These are phyloP conservation scores for Aphodius granarius DNA, from an alignment of 2,888 invertebrate genomes.

Conservation along the genomic window DNA sequence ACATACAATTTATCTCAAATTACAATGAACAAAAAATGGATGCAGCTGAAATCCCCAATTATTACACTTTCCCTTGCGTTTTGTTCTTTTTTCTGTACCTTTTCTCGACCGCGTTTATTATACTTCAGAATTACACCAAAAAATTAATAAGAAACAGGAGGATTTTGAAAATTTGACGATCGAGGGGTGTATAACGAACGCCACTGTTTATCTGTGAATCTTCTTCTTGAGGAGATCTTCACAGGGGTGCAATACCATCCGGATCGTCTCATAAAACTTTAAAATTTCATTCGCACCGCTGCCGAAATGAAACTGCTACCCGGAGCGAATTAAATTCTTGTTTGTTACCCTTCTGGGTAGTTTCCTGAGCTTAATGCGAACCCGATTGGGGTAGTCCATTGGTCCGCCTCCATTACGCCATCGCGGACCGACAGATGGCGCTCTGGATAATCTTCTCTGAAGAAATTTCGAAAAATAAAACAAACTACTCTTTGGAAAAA, in stretches of 20 bases:
- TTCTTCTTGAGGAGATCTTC: conserved; percentile 24
- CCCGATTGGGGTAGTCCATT: background rate
- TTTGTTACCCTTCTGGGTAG: background rate
- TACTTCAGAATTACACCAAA: too few species aligned
- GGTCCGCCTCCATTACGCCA: background rate
- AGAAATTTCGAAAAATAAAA: background rate
- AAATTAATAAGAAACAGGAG: too few species aligned
- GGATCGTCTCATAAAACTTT: conserved; percentile 40
- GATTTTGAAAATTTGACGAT: too few species aligned
- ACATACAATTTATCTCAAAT: too few species aligned
- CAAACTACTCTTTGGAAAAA: background rate
- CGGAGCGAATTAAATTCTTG: conserved; percentile 1
- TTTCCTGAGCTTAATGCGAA: background rate
- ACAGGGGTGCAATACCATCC: conserved; percentile 30
- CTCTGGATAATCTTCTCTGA: background rate
- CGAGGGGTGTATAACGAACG: too few species aligned
- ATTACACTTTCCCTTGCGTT: too few species aligned
- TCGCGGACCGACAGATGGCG: background rate
- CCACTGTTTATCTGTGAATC: too few species aligned
- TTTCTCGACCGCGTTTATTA: too few species aligned
- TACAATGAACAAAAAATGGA: too few species aligned
- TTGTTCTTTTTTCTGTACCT: too few species aligned
- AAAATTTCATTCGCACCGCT: conserved; percentile 40
- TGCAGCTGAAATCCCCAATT: too few species aligned
- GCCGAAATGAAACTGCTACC: conserved; percentile 31